Evolutionary conservation across 1,140 invertebrate genomes (phyloP).

Genomic region (Heliconius melpomene): DNA sequence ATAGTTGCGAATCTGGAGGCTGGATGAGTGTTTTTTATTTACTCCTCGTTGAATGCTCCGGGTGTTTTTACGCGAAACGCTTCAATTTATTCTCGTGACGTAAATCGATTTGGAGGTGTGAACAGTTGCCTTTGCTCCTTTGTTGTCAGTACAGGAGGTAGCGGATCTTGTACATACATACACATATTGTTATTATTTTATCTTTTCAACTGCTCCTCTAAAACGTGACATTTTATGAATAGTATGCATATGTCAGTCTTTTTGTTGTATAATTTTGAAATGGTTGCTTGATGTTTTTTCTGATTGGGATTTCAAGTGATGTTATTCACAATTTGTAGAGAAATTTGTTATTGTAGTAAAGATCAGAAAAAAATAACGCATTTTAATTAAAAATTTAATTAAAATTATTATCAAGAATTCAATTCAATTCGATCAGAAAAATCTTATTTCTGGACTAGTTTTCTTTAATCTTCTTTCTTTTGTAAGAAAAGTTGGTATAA

Average conservation of each 20-base stretch:
- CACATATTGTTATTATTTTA: conserved; percentile 16
- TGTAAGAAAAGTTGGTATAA: too few relatives aligned
- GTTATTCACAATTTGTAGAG: too few relatives aligned
- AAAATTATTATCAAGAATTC: too few relatives aligned
- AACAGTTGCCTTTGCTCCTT: conserved; percentile 36
- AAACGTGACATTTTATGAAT: conserved; percentile 1
- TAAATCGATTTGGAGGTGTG: conserved; percentile 71
- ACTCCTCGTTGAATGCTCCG: conserved; percentile 56
- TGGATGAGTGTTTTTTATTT: conserved; percentile 68
- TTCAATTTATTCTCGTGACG: conserved; percentile 68
- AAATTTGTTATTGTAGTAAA: too few relatives aligned
- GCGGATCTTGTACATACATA: conserved; percentile 5
- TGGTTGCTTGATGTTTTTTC: neutral
- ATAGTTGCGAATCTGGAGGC: conserved; percentile 77
- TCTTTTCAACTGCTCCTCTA: neutral
- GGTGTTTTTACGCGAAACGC: conserved; percentile 55
- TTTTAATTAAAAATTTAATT: too few relatives aligned
- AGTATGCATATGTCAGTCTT: neutral
- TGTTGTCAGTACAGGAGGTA: conserved; percentile 21
- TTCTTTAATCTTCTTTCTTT: too few relatives aligned
- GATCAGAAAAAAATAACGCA: too few relatives aligned
- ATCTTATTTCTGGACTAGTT: too few relatives aligned
- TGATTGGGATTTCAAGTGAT: neutral
- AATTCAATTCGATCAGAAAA: too few relatives aligned
- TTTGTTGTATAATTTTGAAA: neutral